Evolutionary conservation across 1,140 invertebrate genomes (phyloP).

Genomic region (Ridgeia piscesae): DNA sequence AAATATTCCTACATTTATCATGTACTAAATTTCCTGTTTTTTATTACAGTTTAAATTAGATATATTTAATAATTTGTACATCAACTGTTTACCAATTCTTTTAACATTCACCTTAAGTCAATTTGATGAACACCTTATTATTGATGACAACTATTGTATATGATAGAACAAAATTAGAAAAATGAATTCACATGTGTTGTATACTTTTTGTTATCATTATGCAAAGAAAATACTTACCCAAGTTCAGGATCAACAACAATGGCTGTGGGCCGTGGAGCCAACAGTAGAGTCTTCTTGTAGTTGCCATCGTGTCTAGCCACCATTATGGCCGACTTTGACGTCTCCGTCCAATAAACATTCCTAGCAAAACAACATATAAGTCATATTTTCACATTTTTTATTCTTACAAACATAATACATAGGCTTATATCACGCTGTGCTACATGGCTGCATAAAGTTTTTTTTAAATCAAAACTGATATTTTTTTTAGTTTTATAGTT

Average conservation of each 20-base stretch:
- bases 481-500: too few species aligned
- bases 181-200: background rate
- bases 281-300: background rate
- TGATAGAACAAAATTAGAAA: background rate
- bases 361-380: background rate
- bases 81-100: too few species aligned
- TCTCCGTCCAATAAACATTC: slow-evolving; percentile 21
- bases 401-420: too few species aligned
- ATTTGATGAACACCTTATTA: too few species aligned
- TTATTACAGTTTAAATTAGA: background rate
- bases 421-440: too few species aligned
- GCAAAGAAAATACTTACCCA: background rate
- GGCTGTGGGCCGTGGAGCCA: background rate
- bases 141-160: too few species aligned
- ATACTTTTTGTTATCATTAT: background rate
- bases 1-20: background rate
- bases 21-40: background rate
- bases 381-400: too few species aligned
- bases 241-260: slow-evolving; percentile 9
- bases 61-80: too few species aligned
- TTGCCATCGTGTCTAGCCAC: background rate
- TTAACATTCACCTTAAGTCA: too few species aligned
- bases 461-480: too few species aligned
- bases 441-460: too few species aligned
- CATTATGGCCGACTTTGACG: background rate